phyloP scores from a whole-genome alignment of 2,888 invertebrate species.

The Dilophus febrilis region DNA sequence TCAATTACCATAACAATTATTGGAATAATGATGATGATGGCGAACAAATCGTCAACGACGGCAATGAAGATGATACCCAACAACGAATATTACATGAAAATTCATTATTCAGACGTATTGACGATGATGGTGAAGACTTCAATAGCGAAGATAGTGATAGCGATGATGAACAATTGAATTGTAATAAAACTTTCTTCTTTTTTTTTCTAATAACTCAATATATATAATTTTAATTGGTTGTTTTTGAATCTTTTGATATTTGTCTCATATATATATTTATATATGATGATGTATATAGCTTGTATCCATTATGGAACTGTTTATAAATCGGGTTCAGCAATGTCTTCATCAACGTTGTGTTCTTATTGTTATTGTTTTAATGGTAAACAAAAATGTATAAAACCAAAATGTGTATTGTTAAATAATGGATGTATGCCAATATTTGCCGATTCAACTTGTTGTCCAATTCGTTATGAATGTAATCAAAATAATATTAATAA shows the following conservation, averaged over 20 bases:
- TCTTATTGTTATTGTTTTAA: constrained; percentile 71
- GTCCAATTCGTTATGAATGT: constrained; percentile 68
- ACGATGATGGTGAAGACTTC: constrained; percentile 2
- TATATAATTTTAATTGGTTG: neutral
- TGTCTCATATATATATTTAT: too few species aligned
- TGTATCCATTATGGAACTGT: constrained; percentile 28
- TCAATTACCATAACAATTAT: constrained; percentile 16
- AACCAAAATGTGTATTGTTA: constrained; percentile 61
- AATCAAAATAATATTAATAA: constrained; percentile 5
- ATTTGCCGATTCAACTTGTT: constrained; percentile 41
- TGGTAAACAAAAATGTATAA: constrained; percentile 56
- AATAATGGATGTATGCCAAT: constrained; percentile 40
- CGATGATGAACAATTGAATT: constrained; percentile 1
- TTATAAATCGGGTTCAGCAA: constrained; percentile 43
- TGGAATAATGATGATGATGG: constrained; percentile 19
- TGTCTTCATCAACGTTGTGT: constrained; percentile 61
- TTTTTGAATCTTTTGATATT: neutral
- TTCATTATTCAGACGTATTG: constrained; percentile 1
- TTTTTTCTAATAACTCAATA: neutral
- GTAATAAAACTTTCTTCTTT: neutral
- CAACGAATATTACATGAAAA: constrained; percentile 1
- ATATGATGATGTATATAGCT: too few species aligned
- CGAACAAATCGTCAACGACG: too few species aligned
- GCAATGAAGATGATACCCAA: neutral
- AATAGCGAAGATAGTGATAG: neutral